Conservation (phyloP, 2,888 invertebrate genomes). For the Ectemnius cavifrons region DNA sequence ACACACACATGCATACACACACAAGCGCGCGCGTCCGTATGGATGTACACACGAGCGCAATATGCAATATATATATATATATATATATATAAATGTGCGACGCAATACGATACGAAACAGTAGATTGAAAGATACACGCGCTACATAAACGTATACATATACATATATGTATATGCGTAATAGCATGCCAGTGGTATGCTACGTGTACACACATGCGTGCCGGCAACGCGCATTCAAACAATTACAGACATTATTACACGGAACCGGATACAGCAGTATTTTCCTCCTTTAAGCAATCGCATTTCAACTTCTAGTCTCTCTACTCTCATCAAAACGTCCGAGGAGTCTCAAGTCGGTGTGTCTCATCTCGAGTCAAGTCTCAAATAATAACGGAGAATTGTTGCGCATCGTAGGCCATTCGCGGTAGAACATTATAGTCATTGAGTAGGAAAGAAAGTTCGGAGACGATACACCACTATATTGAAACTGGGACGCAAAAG, state of each 20-base stretch:
- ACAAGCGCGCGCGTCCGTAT: conserved; percentile 3
- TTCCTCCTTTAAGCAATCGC: conserved; percentile 67
- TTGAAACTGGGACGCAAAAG: conserved; percentile 46
- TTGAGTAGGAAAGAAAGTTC: conserved; percentile 20
- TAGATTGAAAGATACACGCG: too few relatives aligned
- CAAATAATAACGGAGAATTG: too few relatives aligned
- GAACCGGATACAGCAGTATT: conserved; percentile 68
- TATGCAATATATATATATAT: conserved; percentile 4
- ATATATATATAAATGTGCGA: not conserved
- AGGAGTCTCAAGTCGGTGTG: conserved; percentile 53
- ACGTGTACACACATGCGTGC: conserved; percentile 8
- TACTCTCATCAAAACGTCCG: conserved; percentile 63
- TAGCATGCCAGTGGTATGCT: conserved; percentile 12
- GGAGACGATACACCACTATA: conserved; percentile 17
- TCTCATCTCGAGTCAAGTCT: not conserved
- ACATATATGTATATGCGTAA: conserved; percentile 9
- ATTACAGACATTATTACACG: conserved; percentile 49
- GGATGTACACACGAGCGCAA: conserved; percentile 5
- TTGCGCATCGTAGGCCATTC: too few relatives aligned
- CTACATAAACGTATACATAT: conserved; percentile 4
- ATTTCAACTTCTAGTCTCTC: conserved; percentile 68
- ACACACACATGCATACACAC: conserved; percentile 23
- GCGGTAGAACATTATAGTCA: conserved; percentile 21
- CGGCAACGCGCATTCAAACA: conserved; percentile 18
- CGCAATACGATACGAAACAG: too few relatives aligned